Base-by-base conservation (phyloP, 2,113 vertebrate genomes). In the Oncorhynchus gorbuscha region DNA sequence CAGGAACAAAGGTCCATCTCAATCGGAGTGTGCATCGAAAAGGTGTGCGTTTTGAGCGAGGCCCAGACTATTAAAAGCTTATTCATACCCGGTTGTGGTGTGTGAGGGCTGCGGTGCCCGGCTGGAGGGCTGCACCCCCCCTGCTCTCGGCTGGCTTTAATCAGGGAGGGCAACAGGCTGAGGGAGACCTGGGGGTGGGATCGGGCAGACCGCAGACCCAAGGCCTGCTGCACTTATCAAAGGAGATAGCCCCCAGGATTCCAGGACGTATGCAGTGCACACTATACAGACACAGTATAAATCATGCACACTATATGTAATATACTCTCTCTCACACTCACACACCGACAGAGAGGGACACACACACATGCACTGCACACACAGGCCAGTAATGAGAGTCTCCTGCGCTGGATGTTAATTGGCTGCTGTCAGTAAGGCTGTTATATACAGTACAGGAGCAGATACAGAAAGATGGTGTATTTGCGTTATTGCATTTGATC, bases 161-260 rank as follows among this genome's bases (percentile, higher is more conserved):
- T 93, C 91, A 92, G 92, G 81, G 86, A 86, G 88, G 84, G 87
- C 84, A 85, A 90, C 79, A 14, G 81, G 86, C 81, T 80, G 78
- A 78, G 79, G 67, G 71, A 86, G 83, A 91, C 85, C 84, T 85
- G 79, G 86, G 85, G 89, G 84, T 84, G 83, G 76, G 59, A 85
- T 83, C 72, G 84, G 82, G 82, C 88, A 89, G 82, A 75, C 87
- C 87, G 79, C 89, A 86, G 87, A 86, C 86, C 87, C 84, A 77
- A 14, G 85, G 84, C 83, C 86, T 90, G 87, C 89, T 87, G 89
- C 81, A 91, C 76, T 82, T 89, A 93, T 93, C 91, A 93, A 93
- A 93, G 93, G 86, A 89, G 80, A 30, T 82, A 86, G 87, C 90
- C 49, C 89, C 87, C 87, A 88, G 90, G 92, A 91, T 87, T 86